phyloP scores from a whole-genome alignment of 1,140 invertebrate species.

The Hylyphantes graminicola region DNA sequence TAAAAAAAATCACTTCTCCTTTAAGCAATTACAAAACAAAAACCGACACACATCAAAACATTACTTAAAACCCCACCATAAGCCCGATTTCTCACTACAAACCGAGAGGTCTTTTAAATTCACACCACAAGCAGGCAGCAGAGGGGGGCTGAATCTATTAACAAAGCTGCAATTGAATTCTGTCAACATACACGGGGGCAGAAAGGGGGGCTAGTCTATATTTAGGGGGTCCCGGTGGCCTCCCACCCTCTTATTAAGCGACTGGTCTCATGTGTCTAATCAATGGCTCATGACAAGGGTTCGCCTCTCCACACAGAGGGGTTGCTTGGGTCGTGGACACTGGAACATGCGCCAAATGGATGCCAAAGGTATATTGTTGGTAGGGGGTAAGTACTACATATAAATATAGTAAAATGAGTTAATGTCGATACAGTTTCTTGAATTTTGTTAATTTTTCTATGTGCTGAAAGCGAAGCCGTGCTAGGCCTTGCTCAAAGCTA shows the following conservation, averaged over 20 bases:
- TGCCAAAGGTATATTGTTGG: too few relatives aligned
- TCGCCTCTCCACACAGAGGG: neutral
- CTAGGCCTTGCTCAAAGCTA: too few relatives aligned
- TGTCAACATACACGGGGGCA: conserved; percentile 49
- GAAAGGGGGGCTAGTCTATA: conserved; percentile 34
- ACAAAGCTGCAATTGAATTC: conserved; percentile 54
- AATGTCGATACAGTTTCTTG: too few relatives aligned
- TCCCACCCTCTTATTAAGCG: conserved; percentile 56
- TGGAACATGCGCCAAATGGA: conserved; percentile 1
- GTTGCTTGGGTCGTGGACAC: neutral
- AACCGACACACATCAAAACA: too few relatives aligned
- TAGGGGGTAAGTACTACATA: too few relatives aligned
- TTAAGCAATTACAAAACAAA: too few relatives aligned
- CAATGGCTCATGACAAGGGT: conserved; percentile 59
- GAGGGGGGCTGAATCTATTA: conserved; percentile 55
- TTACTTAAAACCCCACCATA: too few relatives aligned
- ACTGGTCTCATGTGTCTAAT: conserved; percentile 60
- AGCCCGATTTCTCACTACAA: conserved; percentile 1
- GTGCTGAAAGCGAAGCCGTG: too few relatives aligned
- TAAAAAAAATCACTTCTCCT: too few relatives aligned
- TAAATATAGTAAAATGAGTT: too few relatives aligned
- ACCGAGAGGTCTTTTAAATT: conserved; percentile 52
- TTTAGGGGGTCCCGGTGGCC: conserved; percentile 20
- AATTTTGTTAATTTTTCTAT: too few relatives aligned
- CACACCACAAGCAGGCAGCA: conserved; percentile 42